Evolutionary conservation across 2,888 invertebrate genomes (phyloP).

Genomic region (Idaea biselata): DNA sequence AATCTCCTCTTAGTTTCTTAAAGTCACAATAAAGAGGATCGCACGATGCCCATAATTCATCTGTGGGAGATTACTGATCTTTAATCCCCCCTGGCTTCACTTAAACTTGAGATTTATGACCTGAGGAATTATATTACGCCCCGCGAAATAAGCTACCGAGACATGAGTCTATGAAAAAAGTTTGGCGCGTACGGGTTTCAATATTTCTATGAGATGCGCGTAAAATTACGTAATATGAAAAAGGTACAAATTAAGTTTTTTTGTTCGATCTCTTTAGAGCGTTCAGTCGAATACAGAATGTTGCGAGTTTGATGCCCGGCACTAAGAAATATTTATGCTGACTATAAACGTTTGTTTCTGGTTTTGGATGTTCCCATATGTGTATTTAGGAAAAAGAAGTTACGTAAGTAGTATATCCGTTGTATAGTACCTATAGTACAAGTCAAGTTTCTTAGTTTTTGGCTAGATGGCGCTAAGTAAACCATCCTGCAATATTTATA

Average conservation of each 20-base stretch:
- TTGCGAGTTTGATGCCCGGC: too few species aligned
- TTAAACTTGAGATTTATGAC: slow-evolving; percentile 88
- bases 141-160: slow-evolving; percentile 60
- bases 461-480: too few species aligned
- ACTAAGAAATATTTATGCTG: too few species aligned
- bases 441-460: too few species aligned
- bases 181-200: slow-evolving; percentile 42
- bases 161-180: slow-evolving; percentile 69
- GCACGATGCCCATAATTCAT: slow-evolving; percentile 83
- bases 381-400: too few species aligned
- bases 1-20: slow-evolving; percentile 80
- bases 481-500: too few species aligned
- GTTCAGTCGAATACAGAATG: too few species aligned
- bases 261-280: too few species aligned
- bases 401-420: too few species aligned
- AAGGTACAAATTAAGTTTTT: slow-evolving; percentile 3
- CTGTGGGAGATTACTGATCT: slow-evolving; percentile 87
- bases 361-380: too few species aligned
- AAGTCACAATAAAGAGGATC: slow-evolving; percentile 80
- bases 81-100: slow-evolving; percentile 85
- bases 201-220: neutral
- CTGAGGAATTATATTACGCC: slow-evolving; percentile 84
- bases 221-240: neutral
- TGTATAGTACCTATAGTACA: too few species aligned
- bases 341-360: too few species aligned